A percentile compares a stretch with the other conserved stretches of the same genome.
phyloP scores from a whole-genome alignment of 2,888 invertebrate genomes.

The Cephonodes hylas region DNA sequence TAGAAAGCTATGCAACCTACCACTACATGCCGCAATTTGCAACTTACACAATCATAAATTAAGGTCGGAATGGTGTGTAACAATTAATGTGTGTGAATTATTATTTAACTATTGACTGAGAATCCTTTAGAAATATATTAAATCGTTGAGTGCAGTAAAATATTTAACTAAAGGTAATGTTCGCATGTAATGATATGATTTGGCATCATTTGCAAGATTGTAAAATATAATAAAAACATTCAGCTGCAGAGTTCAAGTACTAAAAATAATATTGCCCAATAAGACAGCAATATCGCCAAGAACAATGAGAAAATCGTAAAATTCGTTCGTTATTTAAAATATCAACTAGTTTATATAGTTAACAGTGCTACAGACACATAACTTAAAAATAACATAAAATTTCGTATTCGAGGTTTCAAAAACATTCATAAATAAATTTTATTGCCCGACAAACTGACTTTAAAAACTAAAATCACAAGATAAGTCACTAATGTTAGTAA shows the following conservation, averaged over 20 bases:
- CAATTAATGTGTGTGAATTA: too few relatives aligned
- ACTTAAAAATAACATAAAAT: not conserved
- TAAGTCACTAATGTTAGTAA: slow-evolving; percentile 41
- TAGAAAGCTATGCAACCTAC: not conserved
- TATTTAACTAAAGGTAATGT: not conserved
- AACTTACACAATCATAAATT: not conserved
- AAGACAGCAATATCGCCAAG: not conserved
- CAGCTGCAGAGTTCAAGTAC: not conserved
- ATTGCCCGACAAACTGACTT: slow-evolving; percentile 26
- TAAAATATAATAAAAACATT: not conserved
- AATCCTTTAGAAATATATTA: not conserved
- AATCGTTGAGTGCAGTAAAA: not conserved
- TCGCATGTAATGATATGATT: not conserved
- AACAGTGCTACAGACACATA: not conserved
- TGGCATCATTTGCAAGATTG: not conserved
- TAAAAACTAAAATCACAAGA: slow-evolving; percentile 46
- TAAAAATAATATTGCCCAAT: not conserved
- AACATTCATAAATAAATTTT: not conserved
- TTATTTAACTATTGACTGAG: too few relatives aligned
- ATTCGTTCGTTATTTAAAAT: not conserved
- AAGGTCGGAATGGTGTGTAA: not conserved
- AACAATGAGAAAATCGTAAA: not conserved
- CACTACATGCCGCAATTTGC: not conserved
- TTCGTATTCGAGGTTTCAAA: not conserved
- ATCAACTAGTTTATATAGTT: not conserved